Conservation (phyloP, 2,888 invertebrate genomes). For the Lepas anatifera region DNA sequence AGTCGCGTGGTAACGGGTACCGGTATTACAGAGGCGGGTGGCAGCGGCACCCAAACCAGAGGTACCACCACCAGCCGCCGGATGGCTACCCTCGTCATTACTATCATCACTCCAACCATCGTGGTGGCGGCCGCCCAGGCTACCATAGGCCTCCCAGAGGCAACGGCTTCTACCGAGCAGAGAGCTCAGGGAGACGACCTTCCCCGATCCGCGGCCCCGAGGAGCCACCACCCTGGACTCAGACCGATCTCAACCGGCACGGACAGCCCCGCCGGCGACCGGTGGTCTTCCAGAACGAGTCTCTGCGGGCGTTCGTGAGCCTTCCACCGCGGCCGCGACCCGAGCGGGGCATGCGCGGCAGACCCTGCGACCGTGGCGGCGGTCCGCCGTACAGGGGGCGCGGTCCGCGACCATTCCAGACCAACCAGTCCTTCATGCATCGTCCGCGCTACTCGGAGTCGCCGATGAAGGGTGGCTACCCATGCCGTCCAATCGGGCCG, state of each 20-base stretch:
- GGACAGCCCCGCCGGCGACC: not conserved
- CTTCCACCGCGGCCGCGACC: not conserved
- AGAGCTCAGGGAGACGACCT: no score
- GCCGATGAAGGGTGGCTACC: not conserved
- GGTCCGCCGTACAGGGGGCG: not conserved
- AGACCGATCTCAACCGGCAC: not conserved
- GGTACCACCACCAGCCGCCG: not conserved
- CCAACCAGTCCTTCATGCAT: not conserved
- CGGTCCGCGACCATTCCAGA: not conserved
- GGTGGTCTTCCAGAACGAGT: constrained; percentile 7
- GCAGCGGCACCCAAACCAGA: not conserved
- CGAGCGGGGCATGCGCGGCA: not conserved
- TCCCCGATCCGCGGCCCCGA: not conserved
- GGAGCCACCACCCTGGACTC: not conserved
- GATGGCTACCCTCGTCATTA: not conserved
- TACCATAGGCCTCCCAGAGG: no score
- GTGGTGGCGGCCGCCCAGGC: no score
- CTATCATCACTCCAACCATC: not conserved
- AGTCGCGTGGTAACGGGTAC: no score
- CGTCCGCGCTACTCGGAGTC: not conserved
- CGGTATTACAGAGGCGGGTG: no score
- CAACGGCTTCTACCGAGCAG: no score
- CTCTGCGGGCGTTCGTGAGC: not conserved
- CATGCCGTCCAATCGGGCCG: not conserved
- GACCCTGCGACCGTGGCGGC: not conserved